These are phyloP conservation scores for Dynastes grantii DNA, from an alignment of 2,888 invertebrate genomes.

Conservation along the genomic window DNA sequence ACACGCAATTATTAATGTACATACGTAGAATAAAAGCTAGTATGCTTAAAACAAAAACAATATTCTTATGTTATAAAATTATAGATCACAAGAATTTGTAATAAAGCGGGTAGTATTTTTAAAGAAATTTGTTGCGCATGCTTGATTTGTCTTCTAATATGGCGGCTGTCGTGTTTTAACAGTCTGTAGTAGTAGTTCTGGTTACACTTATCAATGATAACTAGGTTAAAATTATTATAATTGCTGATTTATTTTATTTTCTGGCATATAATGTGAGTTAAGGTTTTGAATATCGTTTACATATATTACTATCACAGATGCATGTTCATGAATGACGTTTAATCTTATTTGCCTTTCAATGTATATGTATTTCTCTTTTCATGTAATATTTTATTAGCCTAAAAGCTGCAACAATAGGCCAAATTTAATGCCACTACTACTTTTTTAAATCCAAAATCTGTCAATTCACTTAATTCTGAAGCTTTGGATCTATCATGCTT, in stretches of 20 bases:
- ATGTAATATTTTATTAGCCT: slow-evolving; percentile 48
- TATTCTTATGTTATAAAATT: background rate
- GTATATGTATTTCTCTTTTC: slow-evolving; percentile 47
- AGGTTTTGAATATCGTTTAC: slow-evolving; percentile 49
- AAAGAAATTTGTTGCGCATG: slow-evolving; percentile 55
- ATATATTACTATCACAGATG: slow-evolving; percentile 51
- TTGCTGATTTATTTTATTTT: slow-evolving; percentile 58
- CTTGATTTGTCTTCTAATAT: slow-evolving; percentile 57
- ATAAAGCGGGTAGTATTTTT: slow-evolving; percentile 42
- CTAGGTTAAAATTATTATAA: slow-evolving; percentile 58
- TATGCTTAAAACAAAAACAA: background rate
- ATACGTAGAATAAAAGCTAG: background rate
- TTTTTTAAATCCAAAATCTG: slow-evolving; percentile 20
- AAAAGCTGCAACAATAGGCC: slow-evolving; percentile 51
- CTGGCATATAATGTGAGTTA: slow-evolving; percentile 58
- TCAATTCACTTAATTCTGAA: slow-evolving; percentile 29
- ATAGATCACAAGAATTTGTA: slow-evolving; percentile 18
- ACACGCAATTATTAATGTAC: background rate
- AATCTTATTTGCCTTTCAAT: slow-evolving; percentile 56
- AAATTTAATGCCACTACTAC: slow-evolving; percentile 47
- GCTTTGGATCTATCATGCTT: slow-evolving; percentile 17
- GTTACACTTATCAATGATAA: slow-evolving; percentile 60
- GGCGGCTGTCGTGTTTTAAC: slow-evolving; percentile 60
- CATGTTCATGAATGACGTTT: slow-evolving; percentile 56
- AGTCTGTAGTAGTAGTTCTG: slow-evolving; percentile 57